phyloP scores from a whole-genome alignment of 2,797 vertebrate species.

The Chaenodraco wilsoni region DNA sequence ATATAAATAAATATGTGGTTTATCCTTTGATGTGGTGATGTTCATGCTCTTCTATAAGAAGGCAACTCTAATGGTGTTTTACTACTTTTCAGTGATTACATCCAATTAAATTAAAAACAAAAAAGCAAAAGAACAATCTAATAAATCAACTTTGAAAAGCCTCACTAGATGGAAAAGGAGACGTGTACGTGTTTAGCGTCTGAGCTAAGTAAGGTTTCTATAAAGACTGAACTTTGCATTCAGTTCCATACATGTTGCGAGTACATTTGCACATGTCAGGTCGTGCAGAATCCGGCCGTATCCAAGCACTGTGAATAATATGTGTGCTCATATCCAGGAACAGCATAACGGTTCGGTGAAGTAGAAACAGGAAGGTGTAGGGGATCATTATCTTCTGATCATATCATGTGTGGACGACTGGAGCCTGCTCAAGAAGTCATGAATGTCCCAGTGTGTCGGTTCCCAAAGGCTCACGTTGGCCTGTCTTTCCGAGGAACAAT shows the following conservation, averaged over 20 bases:
- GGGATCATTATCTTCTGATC: constrained; percentile 46
- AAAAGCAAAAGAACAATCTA: constrained; percentile 4
- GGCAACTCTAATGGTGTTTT: constrained; percentile 17
- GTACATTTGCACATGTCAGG: neutral
- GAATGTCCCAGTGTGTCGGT: constrained; percentile 16
- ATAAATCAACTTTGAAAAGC: constrained; percentile 15
- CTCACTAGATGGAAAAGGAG: neutral
- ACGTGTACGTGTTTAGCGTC: neutral
- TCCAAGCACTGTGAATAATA: neutral
- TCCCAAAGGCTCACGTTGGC: constrained; percentile 9
- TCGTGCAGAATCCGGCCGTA: neutral
- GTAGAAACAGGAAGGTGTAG: constrained; percentile 21
- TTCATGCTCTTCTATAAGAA: constrained; percentile 10
- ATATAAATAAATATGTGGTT: neutral
- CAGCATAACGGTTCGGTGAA: neutral
- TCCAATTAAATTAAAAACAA: constrained; percentile 21
- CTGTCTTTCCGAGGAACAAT: constrained; percentile 22
- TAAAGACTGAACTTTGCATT: neutral
- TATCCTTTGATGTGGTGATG: neutral
- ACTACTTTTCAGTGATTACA: constrained; percentile 5
- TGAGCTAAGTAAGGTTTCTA: neutral
- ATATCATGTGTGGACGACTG: constrained; percentile 24
- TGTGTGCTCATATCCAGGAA: neutral
- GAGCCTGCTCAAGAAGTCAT: constrained; percentile 24
- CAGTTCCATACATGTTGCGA: neutral